Percentiles rank a stretch among this genome's conserved stretches.
These are phyloP conservation scores for Meteorus sp. DNA, from an alignment of 1,140 invertebrate species.

Conservation along the genomic window DNA sequence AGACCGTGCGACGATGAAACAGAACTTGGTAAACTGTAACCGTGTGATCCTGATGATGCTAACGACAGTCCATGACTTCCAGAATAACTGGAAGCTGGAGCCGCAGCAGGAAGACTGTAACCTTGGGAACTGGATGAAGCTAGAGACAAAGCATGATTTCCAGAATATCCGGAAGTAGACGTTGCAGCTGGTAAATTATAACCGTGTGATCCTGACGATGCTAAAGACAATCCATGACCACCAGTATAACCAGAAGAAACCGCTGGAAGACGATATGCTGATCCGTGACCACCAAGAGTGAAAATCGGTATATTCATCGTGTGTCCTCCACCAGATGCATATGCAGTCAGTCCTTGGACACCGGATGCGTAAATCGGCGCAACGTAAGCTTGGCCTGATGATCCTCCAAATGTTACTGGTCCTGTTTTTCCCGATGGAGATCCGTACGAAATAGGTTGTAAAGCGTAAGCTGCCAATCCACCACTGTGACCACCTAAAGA, in stretches of 20 bases:
- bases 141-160: background rate
- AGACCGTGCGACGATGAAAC: slow-evolving; percentile 38
- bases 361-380: slow-evolving; percentile 27
- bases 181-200: slow-evolving; percentile 31
- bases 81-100: background rate
- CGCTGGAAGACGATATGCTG: background rate
- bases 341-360: slow-evolving; percentile 35
- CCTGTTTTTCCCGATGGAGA: slow-evolving; percentile 44
- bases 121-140: slow-evolving; percentile 19
- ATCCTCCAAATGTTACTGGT: slow-evolving; percentile 48
- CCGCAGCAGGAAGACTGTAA: slow-evolving; percentile 13
- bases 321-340: slow-evolving; percentile 24
- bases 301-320: slow-evolving; percentile 29
- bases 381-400: slow-evolving; percentile 10
- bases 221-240: background rate
- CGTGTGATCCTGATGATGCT: slow-evolving; percentile 13
- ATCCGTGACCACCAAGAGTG: background rate
- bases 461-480: background rate
- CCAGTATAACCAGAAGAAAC: background rate
- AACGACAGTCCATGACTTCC: slow-evolving; percentile 19
- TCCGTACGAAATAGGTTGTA: slow-evolving; percentile 21
- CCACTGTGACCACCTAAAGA: slow-evolving; percentile 25
- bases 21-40: slow-evolving; percentile 29
- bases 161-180: no score
- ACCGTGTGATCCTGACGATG: slow-evolving; percentile 15